phyloP scores from a whole-genome alignment of 2,797 vertebrate species.

The Coregonus sp. region DNA sequence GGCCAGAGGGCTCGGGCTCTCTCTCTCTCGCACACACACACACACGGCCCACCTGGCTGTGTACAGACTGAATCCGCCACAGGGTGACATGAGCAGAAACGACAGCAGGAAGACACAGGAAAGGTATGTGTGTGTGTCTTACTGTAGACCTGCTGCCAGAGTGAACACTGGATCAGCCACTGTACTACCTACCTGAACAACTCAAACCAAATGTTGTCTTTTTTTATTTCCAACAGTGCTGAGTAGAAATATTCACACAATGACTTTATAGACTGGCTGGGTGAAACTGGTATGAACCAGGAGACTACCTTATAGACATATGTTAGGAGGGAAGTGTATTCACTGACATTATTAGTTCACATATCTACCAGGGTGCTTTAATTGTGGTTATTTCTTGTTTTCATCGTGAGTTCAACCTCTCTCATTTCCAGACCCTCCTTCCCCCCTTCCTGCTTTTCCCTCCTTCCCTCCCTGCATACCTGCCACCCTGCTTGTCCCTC shows the following conservation, averaged over 20 bases:
- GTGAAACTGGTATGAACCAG: neutral
- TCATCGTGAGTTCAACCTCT: conserved; percentile 6
- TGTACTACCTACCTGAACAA: neutral
- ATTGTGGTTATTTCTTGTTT: conserved; percentile 14
- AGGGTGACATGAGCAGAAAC: conserved; percentile 34
- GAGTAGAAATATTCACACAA: neutral
- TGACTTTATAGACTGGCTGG: neutral
- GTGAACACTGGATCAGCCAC: neutral
- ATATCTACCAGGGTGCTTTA: neutral
- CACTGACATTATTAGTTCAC: neutral
- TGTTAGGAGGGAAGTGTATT: neutral
- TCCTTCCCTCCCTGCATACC: too few species aligned
- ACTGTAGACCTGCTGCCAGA: neutral
- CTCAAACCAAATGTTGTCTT: neutral
- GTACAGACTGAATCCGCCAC: conserved; percentile 36
- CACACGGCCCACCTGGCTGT: conserved; percentile 60
- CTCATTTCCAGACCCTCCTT: conserved; percentile 18
- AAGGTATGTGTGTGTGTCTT: conserved; percentile 9
- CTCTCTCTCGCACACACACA: neutral
- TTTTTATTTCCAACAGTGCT: neutral
- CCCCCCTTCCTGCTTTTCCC: neutral
- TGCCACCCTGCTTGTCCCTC: neutral
- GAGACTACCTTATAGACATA: neutral
- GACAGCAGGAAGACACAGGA: conserved; percentile 28
- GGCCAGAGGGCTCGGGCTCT: conserved; percentile 58